Conservation (phyloP, 2,888 invertebrate genomes). For the Reticulitermes lucifugus region DNA sequence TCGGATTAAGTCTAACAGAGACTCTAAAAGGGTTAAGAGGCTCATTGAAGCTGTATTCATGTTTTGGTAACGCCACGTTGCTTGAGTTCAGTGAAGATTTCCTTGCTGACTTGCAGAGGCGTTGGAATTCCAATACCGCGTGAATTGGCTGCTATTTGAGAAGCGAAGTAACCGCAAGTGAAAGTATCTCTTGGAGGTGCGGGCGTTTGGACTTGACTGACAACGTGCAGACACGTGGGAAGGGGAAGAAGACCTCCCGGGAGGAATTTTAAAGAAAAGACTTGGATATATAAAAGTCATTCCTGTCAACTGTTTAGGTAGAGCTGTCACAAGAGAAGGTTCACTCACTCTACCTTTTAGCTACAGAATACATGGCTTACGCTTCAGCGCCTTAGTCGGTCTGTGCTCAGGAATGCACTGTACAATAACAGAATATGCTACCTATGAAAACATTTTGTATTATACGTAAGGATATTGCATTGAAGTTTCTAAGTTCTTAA, state of each 20-base stretch:
- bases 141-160: constrained; percentile 30
- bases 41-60: too few species aligned
- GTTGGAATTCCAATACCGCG: neutral
- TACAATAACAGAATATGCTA: too few species aligned
- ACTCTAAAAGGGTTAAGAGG: too few species aligned
- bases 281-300: neutral
- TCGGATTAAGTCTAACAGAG: too few species aligned
- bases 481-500: too few species aligned
- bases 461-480: too few species aligned
- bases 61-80: neutral
- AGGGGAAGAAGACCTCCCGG: constrained; percentile 23
- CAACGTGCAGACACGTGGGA: constrained; percentile 23
- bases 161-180: constrained; percentile 12
- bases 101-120: neutral
- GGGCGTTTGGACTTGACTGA: constrained; percentile 19
- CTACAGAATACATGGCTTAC: neutral
- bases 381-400: neutral
- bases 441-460: too few species aligned
- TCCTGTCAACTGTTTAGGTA: constrained; percentile 47
- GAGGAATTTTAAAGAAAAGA: constrained; percentile 8
- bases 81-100: neutral
- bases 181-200: constrained; percentile 17
- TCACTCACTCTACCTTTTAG: neutral
- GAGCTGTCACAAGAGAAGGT: constrained; percentile 41
- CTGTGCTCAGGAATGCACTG: neutral